Conservation (phyloP, 2,797 vertebrate genomes). For the Cryptoblepharus egeriae region DNA sequence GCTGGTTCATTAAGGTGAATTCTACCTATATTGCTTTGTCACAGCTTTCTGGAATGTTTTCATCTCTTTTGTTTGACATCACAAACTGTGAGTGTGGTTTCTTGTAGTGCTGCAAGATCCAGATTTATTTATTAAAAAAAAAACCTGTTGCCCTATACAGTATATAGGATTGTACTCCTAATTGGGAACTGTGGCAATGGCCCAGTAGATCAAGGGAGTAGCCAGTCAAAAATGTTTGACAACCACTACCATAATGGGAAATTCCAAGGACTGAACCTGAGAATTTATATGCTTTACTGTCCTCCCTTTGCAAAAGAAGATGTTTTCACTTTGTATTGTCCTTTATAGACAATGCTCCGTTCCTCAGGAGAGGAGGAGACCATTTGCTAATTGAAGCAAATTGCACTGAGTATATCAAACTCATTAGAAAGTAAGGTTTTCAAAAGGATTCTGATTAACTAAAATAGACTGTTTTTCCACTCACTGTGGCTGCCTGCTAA, state of each 20-base stretch:
- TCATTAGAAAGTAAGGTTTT: conserved; percentile 34
- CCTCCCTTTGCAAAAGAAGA: background rate
- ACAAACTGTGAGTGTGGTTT: too few relatives aligned
- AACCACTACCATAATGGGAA: background rate
- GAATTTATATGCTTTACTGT: background rate
- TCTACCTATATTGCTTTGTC: background rate
- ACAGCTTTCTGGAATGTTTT: background rate
- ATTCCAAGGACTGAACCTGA: background rate
- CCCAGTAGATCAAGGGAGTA: too few relatives aligned
- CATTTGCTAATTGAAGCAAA: conserved; percentile 17
- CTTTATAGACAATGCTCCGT: background rate
- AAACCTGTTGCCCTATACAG: too few relatives aligned
- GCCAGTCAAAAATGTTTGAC: background rate
- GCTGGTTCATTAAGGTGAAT: background rate
- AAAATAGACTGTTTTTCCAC: conserved; percentile 37
- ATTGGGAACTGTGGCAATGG: too few relatives aligned
- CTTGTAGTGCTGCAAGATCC: too few relatives aligned
- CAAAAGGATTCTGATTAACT: conserved; percentile 24
- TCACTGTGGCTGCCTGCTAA: conserved; percentile 27
- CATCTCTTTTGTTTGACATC: background rate
- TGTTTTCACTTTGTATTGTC: conserved; percentile 10
- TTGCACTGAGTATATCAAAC: background rate
- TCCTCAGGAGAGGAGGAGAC: conserved; percentile 3
- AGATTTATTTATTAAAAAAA: too few relatives aligned
- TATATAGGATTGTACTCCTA: too few relatives aligned